Conservation (phyloP, 1,140 invertebrate genomes). For the Camponotus vicinus region DNA sequence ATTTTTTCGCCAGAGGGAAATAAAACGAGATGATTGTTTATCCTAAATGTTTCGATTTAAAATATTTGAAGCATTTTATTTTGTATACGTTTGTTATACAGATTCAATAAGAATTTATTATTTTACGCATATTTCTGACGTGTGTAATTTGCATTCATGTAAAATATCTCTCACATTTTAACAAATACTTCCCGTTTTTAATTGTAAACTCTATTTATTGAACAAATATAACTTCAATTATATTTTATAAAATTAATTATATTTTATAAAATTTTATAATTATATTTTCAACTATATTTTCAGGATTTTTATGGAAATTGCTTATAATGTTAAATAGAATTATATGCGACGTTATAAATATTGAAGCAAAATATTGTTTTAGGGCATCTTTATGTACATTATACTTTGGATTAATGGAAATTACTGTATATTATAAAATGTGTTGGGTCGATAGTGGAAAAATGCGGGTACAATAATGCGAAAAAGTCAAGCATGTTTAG, state of each 20-base stretch:
- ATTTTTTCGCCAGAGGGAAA: not conserved
- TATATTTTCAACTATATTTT: not conserved
- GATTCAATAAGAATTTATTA: constrained; percentile 1
- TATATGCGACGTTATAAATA: not conserved
- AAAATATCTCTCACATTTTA: constrained; percentile 2
- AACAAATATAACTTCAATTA: constrained; percentile 1
- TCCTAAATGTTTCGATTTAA: not conserved
- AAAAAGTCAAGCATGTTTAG: constrained; percentile 51
- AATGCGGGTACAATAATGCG: not conserved
- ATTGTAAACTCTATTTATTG: not conserved
- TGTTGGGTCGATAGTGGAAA: not conserved
- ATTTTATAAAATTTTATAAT: not conserved
- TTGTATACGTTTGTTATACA: not conserved
- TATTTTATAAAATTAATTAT: not conserved
- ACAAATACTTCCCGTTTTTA: not conserved
- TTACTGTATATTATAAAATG: not conserved
- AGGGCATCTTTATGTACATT: not conserved
- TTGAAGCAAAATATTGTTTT: not conserved
- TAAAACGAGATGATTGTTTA: not conserved
- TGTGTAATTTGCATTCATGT: not conserved
- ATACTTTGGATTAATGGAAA: not conserved
- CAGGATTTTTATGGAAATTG: not conserved
- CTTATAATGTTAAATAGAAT: not conserved
- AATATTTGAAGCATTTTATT: not conserved
- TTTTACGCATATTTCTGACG: not conserved